These are phyloP conservation scores for Drosophila nannoptera DNA, from an alignment of 1,140 invertebrate species.

Conservation along the genomic window DNA sequence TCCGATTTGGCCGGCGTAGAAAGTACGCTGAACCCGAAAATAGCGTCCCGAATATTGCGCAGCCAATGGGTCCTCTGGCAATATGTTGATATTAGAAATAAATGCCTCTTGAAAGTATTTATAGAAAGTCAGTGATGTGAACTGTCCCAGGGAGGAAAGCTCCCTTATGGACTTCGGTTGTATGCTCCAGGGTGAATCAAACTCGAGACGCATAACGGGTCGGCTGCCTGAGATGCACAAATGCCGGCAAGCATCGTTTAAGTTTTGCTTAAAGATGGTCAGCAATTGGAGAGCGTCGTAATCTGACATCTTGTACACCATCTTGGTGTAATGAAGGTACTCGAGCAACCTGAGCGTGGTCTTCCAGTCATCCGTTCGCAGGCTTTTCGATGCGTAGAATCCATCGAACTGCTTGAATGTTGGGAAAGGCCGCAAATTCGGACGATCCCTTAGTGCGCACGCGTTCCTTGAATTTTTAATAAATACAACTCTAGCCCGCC, in stretches of 20 bases:
- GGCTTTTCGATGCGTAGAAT: background rate
- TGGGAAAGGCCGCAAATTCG: background rate
- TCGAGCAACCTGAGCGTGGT: background rate
- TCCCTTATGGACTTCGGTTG: conserved; percentile 19
- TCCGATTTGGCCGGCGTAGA: background rate
- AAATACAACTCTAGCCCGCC: background rate
- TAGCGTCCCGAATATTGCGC: conserved; percentile 9
- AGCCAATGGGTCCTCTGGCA: conserved; percentile 11
- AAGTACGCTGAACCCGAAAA: conserved; percentile 35
- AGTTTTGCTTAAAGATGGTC: conserved; percentile 25
- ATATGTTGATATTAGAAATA: background rate
- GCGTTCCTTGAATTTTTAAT: background rate
- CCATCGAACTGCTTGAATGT: conserved; percentile 7
- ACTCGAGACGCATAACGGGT: background rate
- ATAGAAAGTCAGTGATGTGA: background rate
- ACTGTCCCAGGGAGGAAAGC: conserved; percentile 4
- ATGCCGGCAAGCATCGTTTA: conserved; percentile 19
- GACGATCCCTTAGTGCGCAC: background rate
- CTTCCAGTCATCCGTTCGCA: background rate
- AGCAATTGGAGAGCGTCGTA: conserved; percentile 30
- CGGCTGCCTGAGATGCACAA: background rate
- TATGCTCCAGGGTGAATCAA: conserved; percentile 36
- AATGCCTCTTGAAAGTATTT: background rate
- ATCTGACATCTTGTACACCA: conserved; percentile 22
- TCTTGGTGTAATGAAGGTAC: conserved; percentile 19